phyloP scores from a whole-genome alignment of 2,113 vertebrate species.

The Bothrops jararaca region DNA sequence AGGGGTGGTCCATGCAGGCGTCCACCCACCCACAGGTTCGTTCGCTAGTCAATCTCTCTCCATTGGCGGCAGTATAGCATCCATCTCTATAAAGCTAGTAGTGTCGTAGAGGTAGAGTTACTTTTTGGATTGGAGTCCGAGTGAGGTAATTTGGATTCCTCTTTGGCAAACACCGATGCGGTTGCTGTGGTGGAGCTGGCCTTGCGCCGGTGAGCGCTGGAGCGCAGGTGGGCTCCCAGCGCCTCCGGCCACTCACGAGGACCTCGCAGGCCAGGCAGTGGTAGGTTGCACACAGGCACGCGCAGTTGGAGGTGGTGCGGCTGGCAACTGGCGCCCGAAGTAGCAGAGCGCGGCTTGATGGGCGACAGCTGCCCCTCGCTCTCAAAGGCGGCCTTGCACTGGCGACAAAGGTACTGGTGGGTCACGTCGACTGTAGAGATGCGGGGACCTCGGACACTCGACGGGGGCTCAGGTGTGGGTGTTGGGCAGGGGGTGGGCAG shows the following conservation, averaged over 20 bases:
- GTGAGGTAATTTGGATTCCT: slow-evolving; percentile 75
- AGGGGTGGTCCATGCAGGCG: background rate
- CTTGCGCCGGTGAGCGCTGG: slow-evolving; percentile 69
- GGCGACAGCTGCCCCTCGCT: slow-evolving; percentile 60
- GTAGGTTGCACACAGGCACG: slow-evolving; percentile 70
- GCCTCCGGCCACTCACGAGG: slow-evolving; percentile 70
- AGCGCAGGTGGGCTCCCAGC: slow-evolving; percentile 70
- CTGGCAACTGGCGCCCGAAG: slow-evolving; percentile 55
- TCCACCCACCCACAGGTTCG: background rate
- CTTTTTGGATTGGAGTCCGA: slow-evolving; percentile 72
- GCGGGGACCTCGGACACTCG: slow-evolving; percentile 49
- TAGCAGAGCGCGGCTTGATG: slow-evolving; percentile 69
- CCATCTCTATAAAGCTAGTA: slow-evolving; percentile 71
- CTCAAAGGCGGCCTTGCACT: slow-evolving; percentile 69
- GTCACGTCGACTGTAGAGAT: slow-evolving; percentile 72
- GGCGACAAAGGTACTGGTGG: slow-evolving; percentile 68
- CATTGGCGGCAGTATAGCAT: slow-evolving; percentile 12
- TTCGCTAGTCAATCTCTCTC: slow-evolving; percentile 22
- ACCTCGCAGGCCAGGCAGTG: slow-evolving; percentile 74
- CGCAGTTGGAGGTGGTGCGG: slow-evolving; percentile 58
- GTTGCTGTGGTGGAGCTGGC: slow-evolving; percentile 54
- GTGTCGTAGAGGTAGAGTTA: slow-evolving; percentile 75
- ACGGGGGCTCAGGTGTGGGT: slow-evolving; percentile 53
- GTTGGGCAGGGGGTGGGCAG: slow-evolving; percentile 64
- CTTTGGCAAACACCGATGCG: slow-evolving; percentile 74